Evolutionary conservation across 2,888 invertebrate species (phyloP).

Genomic region (Epinotia nisella): DNA sequence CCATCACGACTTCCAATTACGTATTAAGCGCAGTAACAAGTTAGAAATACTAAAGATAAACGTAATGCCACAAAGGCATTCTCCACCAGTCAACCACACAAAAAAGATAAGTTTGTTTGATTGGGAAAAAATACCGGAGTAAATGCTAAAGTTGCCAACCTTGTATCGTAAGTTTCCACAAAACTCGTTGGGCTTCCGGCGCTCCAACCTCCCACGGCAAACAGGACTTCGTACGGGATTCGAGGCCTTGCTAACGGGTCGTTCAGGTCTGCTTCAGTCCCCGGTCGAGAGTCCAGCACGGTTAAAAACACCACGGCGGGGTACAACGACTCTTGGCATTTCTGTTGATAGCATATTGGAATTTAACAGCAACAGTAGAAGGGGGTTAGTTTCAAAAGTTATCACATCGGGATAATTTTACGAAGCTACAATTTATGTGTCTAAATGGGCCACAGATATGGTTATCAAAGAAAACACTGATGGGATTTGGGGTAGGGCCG

Average conservation of each 20-base stretch:
- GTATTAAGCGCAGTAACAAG: too few relatives aligned
- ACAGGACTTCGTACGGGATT: constrained; percentile 90
- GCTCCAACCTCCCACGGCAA: constrained; percentile 94
- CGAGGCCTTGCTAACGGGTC: constrained; percentile 88
- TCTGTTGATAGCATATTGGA: constrained; percentile 59
- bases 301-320: constrained; percentile 83
- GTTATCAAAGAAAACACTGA: too few relatives aligned
- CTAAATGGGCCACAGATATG: too few relatives aligned
- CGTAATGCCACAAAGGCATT: neutral
- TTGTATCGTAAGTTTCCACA: constrained; percentile 90
- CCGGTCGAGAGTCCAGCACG: constrained; percentile 77
- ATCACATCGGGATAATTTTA: too few relatives aligned
- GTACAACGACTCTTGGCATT: constrained; percentile 82
- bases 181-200: constrained; percentile 93
- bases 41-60: too few relatives aligned
- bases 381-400: too few relatives aligned
- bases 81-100: neutral
- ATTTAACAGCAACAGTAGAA: neutral
- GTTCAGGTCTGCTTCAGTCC: constrained; percentile 79
- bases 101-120: neutral
- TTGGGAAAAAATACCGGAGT: neutral
- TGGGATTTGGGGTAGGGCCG: too few relatives aligned
- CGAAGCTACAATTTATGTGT: too few relatives aligned
- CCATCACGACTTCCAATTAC: too few relatives aligned
- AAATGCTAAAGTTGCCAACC: constrained; percentile 66